phyloP scores from a whole-genome alignment of 2,113 vertebrate species.

The Seriola dumerili region DNA sequence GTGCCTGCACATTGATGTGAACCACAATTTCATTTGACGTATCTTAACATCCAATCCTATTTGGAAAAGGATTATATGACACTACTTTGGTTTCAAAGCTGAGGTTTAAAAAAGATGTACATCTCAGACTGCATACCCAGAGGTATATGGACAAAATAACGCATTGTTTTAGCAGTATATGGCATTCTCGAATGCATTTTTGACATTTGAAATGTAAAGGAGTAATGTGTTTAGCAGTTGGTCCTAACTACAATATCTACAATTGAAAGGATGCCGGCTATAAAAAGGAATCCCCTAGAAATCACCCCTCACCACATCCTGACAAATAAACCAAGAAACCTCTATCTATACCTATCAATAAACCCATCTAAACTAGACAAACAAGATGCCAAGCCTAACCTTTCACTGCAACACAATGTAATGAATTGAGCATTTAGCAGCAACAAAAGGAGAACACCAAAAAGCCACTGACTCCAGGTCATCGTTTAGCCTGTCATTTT shows the following conservation, averaged over 20 bases:
- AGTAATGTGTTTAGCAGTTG: not conserved
- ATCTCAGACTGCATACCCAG: not conserved
- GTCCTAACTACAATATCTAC: not conserved
- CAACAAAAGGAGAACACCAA: not conserved
- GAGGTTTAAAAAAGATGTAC: not conserved
- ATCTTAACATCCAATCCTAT: constrained; percentile 10
- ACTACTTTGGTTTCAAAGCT: not conserved
- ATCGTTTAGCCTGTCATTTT: constrained; percentile 35
- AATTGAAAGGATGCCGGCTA: not conserved
- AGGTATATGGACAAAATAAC: not conserved
- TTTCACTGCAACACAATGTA: constrained; percentile 1
- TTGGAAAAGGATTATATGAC: not conserved
- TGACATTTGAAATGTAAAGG: not conserved
- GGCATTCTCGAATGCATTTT: not conserved
- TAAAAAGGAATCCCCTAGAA: not conserved
- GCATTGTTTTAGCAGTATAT: not conserved
- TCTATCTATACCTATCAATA: not conserved
- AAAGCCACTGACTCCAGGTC: not conserved
- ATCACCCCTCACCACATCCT: not conserved
- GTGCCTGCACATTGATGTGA: not conserved
- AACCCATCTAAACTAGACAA: not conserved
- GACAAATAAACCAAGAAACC: not conserved
- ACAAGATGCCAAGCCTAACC: not conserved
- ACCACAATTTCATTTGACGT: not conserved
- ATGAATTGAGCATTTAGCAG: constrained; percentile 6